A percentile compares a stretch with the other conserved stretches of the same genome.
phyloP scores from a whole-genome alignment of 2,888 invertebrate species.

The Nephrotoma appendiculata region DNA sequence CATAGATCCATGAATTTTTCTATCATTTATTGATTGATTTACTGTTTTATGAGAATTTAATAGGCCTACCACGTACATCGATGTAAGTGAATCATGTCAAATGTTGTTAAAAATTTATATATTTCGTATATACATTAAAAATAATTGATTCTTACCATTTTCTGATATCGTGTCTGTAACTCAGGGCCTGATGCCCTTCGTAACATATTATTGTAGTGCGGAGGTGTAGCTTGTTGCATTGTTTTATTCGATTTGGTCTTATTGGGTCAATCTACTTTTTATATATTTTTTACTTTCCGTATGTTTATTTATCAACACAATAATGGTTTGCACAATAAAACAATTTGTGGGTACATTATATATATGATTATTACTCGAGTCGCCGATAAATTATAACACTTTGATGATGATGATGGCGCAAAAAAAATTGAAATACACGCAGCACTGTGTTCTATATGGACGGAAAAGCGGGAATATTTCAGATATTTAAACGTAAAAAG shows the following conservation, averaged over 20 bases:
- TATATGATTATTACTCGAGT: not conserved
- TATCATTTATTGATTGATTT: no score
- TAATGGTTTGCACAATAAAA: not conserved
- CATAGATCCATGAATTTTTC: no score
- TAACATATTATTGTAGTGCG: not conserved
- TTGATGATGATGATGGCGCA: not conserved
- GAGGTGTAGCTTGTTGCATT: constrained; percentile 2
- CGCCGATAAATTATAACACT: not conserved
- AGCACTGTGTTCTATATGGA: not conserved
- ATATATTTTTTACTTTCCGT: not conserved
- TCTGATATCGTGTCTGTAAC: not conserved
- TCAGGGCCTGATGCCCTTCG: constrained; percentile 2
- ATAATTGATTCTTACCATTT: not conserved
- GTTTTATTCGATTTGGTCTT: not conserved
- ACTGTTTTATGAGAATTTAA: no score
- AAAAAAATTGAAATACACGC: not conserved
- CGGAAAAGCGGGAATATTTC: not conserved
- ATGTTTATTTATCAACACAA: not conserved
- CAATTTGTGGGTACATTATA: not conserved
- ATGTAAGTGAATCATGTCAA: no score
- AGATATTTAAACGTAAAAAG: not conserved
- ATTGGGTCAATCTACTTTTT: not conserved
- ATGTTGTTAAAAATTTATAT: no score
- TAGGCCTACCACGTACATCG: no score
- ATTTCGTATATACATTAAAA: not conserved